Evolutionary conservation across 64 coral and sea anemone genomes (phyloP).

Genomic region (Montipora cactus): DNA sequence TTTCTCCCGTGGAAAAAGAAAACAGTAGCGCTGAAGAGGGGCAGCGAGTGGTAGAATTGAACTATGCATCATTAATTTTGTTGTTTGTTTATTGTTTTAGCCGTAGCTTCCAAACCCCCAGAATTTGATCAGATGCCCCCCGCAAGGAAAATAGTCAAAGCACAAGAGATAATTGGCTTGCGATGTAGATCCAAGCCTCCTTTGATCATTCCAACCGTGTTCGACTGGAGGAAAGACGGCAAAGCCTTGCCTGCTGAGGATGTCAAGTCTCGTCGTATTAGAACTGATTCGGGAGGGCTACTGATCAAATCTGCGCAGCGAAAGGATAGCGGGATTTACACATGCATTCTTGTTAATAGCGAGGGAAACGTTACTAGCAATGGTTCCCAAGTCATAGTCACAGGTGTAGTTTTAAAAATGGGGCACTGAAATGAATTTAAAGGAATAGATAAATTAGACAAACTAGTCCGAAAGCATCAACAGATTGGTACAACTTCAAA

Average conservation of each 20-base stretch:
- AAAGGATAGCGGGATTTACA: constrained; percentile 74
- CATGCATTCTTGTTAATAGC: constrained; percentile 58
- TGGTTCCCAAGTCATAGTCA: constrained; percentile 47
- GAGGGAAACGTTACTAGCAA: constrained; percentile 43
- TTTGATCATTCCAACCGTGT: background rate
- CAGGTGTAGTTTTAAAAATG: constrained; percentile 32
- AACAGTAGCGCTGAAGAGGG: no score
- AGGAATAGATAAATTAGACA: no score
- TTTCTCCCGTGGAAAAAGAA: no score
- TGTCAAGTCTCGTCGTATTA: constrained; percentile 32
- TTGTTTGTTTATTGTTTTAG: constrained; percentile 28
- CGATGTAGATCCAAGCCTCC: constrained; percentile 39
- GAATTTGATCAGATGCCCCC: constrained; percentile 45
- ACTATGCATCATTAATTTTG: background rate
- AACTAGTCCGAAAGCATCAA: no score
- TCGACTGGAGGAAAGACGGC: constrained; percentile 84
- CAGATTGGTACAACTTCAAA: no score
- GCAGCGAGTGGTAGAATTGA: no score
- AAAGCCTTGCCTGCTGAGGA: constrained; percentile 26
- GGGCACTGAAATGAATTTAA: no score
- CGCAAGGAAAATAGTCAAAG: constrained; percentile 12
- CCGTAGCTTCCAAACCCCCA: constrained; percentile 48
- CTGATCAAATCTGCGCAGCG: constrained; percentile 44
- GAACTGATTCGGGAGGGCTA: constrained; percentile 32
- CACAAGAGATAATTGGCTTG: constrained; percentile 24